Conservation (phyloP, 1,140 invertebrate species). For the Pseudomyrmex flavicornis region DNA sequence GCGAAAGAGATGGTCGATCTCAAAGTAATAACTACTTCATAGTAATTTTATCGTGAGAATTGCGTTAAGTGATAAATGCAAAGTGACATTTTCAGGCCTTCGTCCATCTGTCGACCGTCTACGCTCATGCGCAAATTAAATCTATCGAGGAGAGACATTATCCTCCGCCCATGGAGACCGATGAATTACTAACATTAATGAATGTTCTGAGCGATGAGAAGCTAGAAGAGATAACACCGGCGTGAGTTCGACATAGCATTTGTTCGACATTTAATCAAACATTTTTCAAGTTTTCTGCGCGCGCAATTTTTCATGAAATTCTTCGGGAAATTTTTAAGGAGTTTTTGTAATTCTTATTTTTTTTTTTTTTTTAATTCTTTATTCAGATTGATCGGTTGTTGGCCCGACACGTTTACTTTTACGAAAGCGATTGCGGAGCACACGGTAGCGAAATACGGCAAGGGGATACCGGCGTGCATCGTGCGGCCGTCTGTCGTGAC, state of each 20-base stretch:
- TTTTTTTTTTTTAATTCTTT: neutral
- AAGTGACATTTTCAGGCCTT: conserved; percentile 73
- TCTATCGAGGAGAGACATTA: conserved; percentile 88
- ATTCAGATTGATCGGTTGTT: conserved; percentile 88
- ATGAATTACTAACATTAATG: conserved; percentile 82
- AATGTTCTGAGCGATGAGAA: conserved; percentile 81
- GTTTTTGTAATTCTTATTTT: too few relatives aligned
- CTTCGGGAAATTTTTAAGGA: neutral
- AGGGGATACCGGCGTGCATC: conserved; percentile 90
- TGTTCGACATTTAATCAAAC: neutral
- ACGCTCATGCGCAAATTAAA: conserved; percentile 87
- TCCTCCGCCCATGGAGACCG: conserved; percentile 80
- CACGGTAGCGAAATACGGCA: conserved; percentile 87
- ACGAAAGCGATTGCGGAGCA: conserved; percentile 95
- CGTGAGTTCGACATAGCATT: conserved; percentile 75
- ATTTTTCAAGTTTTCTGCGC: neutral
- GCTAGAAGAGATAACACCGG: conserved; percentile 79
- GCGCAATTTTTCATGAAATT: neutral
- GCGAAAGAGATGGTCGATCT: conserved; percentile 89
- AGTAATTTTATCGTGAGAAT: neutral
- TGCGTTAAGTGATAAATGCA: neutral
- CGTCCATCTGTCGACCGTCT: conserved; percentile 89
- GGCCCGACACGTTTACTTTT: conserved; percentile 94
- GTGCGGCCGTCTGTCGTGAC: conserved; percentile 92
- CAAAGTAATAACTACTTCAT: conserved; percentile 83